Percentiles rank a stretch among this genome's conserved stretches.
These are phyloP conservation scores for Apis laboriosa DNA, from an alignment of 1,140 invertebrate genomes.

Conservation along the genomic window DNA sequence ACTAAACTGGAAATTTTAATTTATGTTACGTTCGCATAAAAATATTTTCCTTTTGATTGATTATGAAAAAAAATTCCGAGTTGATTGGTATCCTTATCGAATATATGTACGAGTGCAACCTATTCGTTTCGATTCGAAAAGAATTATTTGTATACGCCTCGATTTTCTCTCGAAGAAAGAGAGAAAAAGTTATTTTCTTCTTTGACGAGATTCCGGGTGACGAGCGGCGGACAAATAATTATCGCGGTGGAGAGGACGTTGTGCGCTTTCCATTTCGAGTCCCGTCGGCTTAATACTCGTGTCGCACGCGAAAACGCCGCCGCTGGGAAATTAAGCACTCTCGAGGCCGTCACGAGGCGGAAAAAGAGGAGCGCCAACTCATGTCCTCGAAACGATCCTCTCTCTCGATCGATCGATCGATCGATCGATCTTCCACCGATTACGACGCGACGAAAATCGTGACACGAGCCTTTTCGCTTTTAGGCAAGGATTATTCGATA, in stretches of 20 bases:
- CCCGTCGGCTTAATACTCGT: constrained; percentile 58
- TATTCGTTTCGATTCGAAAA: too few relatives aligned
- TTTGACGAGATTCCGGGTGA: too few relatives aligned
- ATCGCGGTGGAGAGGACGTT: constrained; percentile 35
- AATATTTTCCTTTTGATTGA: too few relatives aligned
- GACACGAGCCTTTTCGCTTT: not conserved
- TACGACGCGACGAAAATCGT: not conserved
- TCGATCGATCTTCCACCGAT: constrained; percentile 2
- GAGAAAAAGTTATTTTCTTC: too few relatives aligned
- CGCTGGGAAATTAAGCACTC: constrained; percentile 65
- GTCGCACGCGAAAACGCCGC: constrained; percentile 66
- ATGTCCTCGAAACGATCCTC: constrained; percentile 44
- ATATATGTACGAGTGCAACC: too few relatives aligned
- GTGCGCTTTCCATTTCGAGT: constrained; percentile 66
- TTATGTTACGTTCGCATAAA: too few relatives aligned
- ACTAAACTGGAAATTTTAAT: too few relatives aligned
- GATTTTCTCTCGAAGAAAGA: too few relatives aligned
- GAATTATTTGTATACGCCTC: too few relatives aligned
- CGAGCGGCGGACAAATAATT: constrained; percentile 63
- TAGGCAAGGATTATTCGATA: too few relatives aligned
- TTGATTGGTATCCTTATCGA: too few relatives aligned
- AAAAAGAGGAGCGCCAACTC: constrained; percentile 42
- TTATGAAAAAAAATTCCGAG: too few relatives aligned
- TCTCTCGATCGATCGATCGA: constrained; percentile 1
- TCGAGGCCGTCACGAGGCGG: constrained; percentile 58